Conservation (phyloP, 2,888 invertebrate species). For the Eretmocerus hayati region DNA sequence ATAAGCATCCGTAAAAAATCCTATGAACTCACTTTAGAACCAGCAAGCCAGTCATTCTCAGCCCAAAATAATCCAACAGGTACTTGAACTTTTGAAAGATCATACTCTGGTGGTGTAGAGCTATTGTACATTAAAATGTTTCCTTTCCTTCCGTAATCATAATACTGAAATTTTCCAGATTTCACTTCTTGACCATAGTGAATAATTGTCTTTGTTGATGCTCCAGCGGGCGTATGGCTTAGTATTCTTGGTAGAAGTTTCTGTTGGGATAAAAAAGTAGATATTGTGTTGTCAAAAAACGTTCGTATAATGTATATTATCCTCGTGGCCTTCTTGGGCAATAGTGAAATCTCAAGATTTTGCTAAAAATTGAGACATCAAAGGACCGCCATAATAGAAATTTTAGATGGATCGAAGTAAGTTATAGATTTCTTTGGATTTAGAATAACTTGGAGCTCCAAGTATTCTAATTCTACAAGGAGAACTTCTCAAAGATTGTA, state of each 20-base stretch:
- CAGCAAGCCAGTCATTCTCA: constrained; percentile 67
- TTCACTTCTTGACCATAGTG: constrained; percentile 64
- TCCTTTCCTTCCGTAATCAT: constrained; percentile 59
- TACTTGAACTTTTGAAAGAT: constrained; percentile 54
- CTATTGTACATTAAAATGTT: constrained; percentile 57
- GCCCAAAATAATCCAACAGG: constrained; percentile 62
- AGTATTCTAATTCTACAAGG: too few relatives aligned
- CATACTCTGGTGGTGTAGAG: constrained; percentile 56
- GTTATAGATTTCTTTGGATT: too few relatives aligned
- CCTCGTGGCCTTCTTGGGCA: too few relatives aligned
- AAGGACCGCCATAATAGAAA: too few relatives aligned
- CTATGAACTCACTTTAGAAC: constrained; percentile 47
- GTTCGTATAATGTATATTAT: too few relatives aligned
- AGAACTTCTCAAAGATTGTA: too few relatives aligned
- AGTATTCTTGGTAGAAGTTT: constrained; percentile 60
- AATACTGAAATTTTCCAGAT: constrained; percentile 57
- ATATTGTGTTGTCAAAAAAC: too few relatives aligned
- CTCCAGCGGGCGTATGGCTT: constrained; percentile 65
- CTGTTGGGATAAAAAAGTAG: constrained; percentile 17
- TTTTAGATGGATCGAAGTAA: too few relatives aligned
- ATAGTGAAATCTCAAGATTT: neutral
- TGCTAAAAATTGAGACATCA: neutral
- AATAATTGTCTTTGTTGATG: constrained; percentile 63
- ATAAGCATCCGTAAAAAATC: neutral
- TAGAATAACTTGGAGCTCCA: too few relatives aligned